These are phyloP conservation scores for Arrhamphus sclerolepis DNA, from an alignment of 2,797 vertebrate genomes.

Conservation along the genomic window DNA sequence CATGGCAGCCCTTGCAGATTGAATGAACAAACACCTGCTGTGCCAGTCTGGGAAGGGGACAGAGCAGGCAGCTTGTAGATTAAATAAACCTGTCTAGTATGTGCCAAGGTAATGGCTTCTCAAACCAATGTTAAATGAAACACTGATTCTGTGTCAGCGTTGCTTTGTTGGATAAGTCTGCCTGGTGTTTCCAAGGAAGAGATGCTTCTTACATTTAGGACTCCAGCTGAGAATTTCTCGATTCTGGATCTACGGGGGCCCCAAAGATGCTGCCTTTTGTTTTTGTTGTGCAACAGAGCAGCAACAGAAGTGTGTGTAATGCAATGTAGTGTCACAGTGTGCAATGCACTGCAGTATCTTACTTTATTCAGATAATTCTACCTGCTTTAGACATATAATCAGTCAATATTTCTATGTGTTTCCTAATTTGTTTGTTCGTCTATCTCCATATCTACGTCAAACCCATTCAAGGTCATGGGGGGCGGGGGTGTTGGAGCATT, in stretches of 20 bases:
- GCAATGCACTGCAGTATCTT: too few relatives aligned
- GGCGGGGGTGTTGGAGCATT: too few relatives aligned
- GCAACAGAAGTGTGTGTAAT: background rate
- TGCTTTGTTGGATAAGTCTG: conserved; percentile 67
- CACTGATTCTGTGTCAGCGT: conserved; percentile 69
- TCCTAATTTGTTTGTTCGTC: too few relatives aligned
- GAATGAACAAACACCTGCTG: conserved; percentile 74
- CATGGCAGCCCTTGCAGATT: conserved; percentile 69
- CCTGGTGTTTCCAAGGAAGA: conserved; percentile 39
- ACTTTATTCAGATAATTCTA: too few relatives aligned
- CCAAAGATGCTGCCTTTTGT: conserved; percentile 16
- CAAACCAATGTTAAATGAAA: conserved; percentile 76
- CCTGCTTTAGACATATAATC: too few relatives aligned
- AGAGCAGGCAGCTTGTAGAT: conserved; percentile 76
- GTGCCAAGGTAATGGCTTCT: conserved; percentile 79
- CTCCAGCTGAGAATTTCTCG: conserved; percentile 48
- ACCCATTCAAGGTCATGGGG: too few relatives aligned
- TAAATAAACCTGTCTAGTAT: conserved; percentile 80
- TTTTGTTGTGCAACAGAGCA: conserved; percentile 12
- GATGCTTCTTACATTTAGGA: conserved; percentile 25
- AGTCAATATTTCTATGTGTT: too few relatives aligned
- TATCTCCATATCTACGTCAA: too few relatives aligned
- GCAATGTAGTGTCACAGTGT: too few relatives aligned
- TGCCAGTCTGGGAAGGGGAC: conserved; percentile 71
- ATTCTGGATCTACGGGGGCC: conserved; percentile 33